A percentile compares a stretch with the other conserved stretches of the same genome.
These are phyloP conservation scores for Drosophila novamexicana DNA, from an alignment of 1,140 invertebrate genomes.

Conservation along the genomic window DNA sequence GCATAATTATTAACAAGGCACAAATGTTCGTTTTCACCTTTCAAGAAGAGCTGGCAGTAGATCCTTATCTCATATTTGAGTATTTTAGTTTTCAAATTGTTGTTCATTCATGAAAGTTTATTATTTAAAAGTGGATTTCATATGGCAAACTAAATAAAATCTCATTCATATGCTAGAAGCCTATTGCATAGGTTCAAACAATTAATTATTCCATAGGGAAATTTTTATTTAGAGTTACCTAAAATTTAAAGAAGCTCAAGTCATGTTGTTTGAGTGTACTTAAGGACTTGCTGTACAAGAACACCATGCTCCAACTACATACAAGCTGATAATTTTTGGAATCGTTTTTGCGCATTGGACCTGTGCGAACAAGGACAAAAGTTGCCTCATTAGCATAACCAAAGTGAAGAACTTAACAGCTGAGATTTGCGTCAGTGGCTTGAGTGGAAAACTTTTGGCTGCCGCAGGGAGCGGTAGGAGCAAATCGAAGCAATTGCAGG, in stretches of 20 bases:
- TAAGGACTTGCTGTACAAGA: constrained; percentile 4
- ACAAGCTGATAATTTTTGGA: constrained; percentile 36
- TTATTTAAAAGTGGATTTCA: too few species aligned
- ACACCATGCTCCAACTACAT: constrained; percentile 4
- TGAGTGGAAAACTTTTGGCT: constrained; percentile 70
- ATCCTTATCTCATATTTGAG: too few species aligned
- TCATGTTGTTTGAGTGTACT: neutral
- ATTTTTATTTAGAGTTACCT: neutral
- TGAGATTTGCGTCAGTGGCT: constrained; percentile 56
- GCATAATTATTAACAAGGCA: too few species aligned
- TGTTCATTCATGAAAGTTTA: too few species aligned
- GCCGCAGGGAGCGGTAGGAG: neutral
- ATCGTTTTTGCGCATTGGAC: constrained; percentile 27
- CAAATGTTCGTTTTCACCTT: too few species aligned
- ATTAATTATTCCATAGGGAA: too few species aligned
- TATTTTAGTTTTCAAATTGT: too few species aligned
- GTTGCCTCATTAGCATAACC: constrained; percentile 76
- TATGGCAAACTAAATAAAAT: too few species aligned
- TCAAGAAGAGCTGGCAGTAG: too few species aligned
- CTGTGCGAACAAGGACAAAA: constrained; percentile 37
- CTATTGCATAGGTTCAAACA: too few species aligned
- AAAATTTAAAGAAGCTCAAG: neutral
- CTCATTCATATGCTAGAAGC: too few species aligned
- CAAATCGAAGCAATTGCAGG: constrained; percentile 48
- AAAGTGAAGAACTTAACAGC: constrained; percentile 58